Conservation (phyloP, 2,113 vertebrate species). For the Lota lota region DNA sequence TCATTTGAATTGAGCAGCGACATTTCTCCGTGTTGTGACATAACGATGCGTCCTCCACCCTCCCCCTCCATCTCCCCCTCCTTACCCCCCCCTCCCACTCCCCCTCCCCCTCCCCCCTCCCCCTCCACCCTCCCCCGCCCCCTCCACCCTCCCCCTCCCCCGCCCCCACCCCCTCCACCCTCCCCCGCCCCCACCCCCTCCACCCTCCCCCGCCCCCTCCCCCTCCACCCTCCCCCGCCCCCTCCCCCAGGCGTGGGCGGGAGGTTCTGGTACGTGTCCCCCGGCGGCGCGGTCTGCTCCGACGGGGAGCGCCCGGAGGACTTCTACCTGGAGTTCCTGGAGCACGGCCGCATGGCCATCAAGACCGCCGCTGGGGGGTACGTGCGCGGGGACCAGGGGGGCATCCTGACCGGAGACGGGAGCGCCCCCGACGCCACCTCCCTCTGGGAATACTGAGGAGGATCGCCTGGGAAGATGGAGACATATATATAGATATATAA, state of each 20-base stretch:
- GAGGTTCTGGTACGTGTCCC: slow-evolving; percentile 89
- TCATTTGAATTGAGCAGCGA: too few species aligned
- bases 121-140: too few species aligned
- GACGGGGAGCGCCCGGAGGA: slow-evolving; percentile 89
- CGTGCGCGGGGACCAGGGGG: slow-evolving; percentile 87
- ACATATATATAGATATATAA: slow-evolving; percentile 18
- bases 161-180: too few species aligned
- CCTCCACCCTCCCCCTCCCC: too few species aligned
- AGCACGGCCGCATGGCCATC: slow-evolving; percentile 85
- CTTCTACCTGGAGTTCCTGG: slow-evolving; percentile 91
- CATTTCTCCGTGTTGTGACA: too few species aligned
- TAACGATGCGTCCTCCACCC: too few species aligned
- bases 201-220: too few species aligned
- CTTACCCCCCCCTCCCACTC: too few species aligned
- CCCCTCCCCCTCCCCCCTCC: too few species aligned
- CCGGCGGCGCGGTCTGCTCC: slow-evolving; percentile 82
- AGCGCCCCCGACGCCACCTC: slow-evolving; percentile 71
- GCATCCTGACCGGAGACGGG: slow-evolving; percentile 84
- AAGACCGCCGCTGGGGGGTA: slow-evolving; percentile 86
- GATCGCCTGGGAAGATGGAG: not conserved
- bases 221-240: not conserved
- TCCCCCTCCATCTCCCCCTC: too few species aligned
- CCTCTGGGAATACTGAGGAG: slow-evolving; percentile 90
- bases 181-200: too few species aligned
- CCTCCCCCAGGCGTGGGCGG: slow-evolving; percentile 76